These are phyloP conservation scores for Anniella stebbinsi DNA, from an alignment of 2,797 vertebrate species.

Conservation along the genomic window DNA sequence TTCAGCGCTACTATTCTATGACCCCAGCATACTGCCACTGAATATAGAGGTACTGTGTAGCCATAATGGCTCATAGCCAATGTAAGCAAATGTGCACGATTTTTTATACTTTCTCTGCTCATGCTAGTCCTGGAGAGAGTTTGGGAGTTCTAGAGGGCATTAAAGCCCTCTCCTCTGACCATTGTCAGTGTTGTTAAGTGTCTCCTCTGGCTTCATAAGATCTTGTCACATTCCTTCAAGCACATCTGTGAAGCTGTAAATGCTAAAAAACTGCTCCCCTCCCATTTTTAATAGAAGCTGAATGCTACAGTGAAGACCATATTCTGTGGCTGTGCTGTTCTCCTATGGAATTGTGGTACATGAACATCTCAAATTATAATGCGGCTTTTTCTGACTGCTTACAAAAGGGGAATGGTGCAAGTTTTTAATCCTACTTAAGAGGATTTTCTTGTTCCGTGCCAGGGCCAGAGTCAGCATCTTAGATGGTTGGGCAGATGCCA, in stretches of 20 bases:
- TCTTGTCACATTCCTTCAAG: not conserved
- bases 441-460: not conserved
- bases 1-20: no score
- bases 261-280: not conserved
- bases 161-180: not conserved
- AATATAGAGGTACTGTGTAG: not conserved
- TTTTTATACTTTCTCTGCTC: not conserved
- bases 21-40: no score
- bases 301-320: not conserved
- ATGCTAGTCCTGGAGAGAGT: not conserved
- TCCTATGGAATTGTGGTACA: not conserved
- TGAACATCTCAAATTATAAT: not conserved
- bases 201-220: not conserved
- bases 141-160: not conserved
- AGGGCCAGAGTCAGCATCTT: not conserved
- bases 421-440: not conserved
- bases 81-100: not conserved
- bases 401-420: not conserved
- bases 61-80: not conserved
- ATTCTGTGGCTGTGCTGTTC: not conserved
- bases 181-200: not conserved
- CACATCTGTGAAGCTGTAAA: not conserved
- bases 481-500: not conserved
- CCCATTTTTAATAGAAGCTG: not conserved
- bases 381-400: not conserved